phyloP scores from a whole-genome alignment of 2,113 vertebrate genomes.

The Campylorhamphus procurvoides region DNA sequence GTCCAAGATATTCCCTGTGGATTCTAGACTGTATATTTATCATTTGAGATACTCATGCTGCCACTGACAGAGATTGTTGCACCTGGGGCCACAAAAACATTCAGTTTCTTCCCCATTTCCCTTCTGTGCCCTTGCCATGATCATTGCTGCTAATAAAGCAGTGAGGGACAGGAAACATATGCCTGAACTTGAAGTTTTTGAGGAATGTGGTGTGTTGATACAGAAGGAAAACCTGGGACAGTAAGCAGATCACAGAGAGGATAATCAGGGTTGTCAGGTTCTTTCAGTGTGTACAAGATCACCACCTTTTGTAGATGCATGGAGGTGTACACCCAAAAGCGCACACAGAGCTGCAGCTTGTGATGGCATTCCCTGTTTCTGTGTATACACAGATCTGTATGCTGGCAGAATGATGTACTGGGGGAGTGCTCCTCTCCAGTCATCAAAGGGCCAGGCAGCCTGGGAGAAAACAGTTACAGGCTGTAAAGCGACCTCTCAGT shows the following conservation, averaged over 20 bases:
- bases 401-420: neutral
- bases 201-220: neutral
- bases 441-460: neutral
- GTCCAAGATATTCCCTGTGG: neutral
- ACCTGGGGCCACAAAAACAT: neutral
- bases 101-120: neutral
- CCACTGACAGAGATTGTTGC: neutral
- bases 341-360: neutral
- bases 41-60: neutral
- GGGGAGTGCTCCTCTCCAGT: neutral
- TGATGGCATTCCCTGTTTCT: constrained; percentile 7
- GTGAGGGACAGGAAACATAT: neutral
- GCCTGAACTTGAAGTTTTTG: neutral
- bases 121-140: neutral
- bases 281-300: neutral
- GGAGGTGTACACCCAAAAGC: neutral
- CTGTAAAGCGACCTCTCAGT: neutral
- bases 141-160: neutral
- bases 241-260: neutral
- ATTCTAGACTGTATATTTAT: neutral
- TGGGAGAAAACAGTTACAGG: neutral
- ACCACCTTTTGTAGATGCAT: neutral
- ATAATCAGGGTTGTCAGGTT: neutral
- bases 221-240: neutral
- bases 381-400: neutral